These are phyloP conservation scores for Zeus faber DNA, from an alignment of 2,113 vertebrate species.

Conservation along the genomic window DNA sequence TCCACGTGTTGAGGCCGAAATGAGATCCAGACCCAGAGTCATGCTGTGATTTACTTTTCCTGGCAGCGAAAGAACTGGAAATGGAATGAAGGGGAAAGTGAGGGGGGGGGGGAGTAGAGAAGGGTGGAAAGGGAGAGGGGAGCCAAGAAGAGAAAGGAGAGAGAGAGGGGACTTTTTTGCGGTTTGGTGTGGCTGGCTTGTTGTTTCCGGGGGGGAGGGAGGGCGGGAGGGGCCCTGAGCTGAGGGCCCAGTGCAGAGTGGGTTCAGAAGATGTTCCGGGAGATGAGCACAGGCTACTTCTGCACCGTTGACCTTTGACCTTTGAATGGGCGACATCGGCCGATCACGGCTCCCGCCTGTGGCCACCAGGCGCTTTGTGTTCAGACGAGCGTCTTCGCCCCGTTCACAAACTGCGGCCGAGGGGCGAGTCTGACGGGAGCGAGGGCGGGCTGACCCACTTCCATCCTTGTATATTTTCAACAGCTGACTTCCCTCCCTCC, in stretches of 20 bases:
- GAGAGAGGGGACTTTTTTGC: not conserved
- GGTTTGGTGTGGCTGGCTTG: too few species aligned
- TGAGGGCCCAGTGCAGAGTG: too few species aligned
- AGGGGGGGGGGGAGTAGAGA: constrained; percentile 22
- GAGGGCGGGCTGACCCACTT: constrained; percentile 51
- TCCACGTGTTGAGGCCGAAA: constrained; percentile 50
- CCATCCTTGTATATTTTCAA: constrained; percentile 17
- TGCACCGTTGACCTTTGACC: not conserved
- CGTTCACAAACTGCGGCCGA: constrained; percentile 9
- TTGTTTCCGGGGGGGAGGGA: too few species aligned
- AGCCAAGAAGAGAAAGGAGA: constrained; percentile 23
- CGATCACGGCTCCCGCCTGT: not conserved
- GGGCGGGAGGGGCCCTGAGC: too few species aligned
- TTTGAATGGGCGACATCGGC: not conserved
- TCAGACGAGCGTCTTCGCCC: constrained; percentile 18
- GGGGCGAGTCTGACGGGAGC: constrained; percentile 1
- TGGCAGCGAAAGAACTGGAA: constrained; percentile 47
- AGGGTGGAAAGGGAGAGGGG: constrained; percentile 20
- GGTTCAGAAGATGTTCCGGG: too few species aligned
- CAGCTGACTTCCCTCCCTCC: constrained; percentile 11
- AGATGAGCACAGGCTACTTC: too few species aligned
- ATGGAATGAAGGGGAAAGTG: not conserved
- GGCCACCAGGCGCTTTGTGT: constrained; percentile 33
- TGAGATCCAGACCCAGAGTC: constrained; percentile 59
- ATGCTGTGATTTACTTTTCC: constrained; percentile 68